Conservation (phyloP, 2,888 invertebrate genomes). For the Drosophila lacicola region DNA sequence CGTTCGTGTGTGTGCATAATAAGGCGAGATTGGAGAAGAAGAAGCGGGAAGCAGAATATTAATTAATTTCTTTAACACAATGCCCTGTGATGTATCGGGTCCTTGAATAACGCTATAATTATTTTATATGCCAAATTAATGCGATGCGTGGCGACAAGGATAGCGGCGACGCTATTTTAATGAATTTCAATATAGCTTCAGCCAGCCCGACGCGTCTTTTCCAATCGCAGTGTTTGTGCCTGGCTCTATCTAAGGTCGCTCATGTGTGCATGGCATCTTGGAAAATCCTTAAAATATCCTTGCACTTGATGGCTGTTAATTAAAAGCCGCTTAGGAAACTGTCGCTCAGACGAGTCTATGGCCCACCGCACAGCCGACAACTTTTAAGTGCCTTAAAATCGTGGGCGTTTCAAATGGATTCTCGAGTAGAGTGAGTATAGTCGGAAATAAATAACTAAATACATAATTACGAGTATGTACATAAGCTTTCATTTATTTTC, state of each 20-base stretch:
- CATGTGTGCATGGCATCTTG: slow-evolving; percentile 32
- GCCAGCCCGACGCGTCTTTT: slow-evolving; percentile 21
- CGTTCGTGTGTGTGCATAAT: slow-evolving; percentile 1
- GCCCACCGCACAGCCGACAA: slow-evolving; percentile 47
- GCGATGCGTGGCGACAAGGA: slow-evolving; percentile 43
- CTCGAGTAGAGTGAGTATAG: slow-evolving; percentile 7
- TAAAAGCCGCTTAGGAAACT: slow-evolving; percentile 76
- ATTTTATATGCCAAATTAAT: slow-evolving; percentile 80
- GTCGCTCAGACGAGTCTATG: slow-evolving; percentile 38
- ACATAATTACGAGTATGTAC: too few relatives aligned
- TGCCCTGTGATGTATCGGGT: slow-evolving; percentile 63
- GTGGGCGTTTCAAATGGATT: slow-evolving; percentile 47
- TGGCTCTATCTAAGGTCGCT: slow-evolving; percentile 3
- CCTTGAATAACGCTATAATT: slow-evolving; percentile 80
- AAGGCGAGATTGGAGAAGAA: slow-evolving; percentile 4
- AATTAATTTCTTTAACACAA: slow-evolving; percentile 80
- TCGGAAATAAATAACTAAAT: too few relatives aligned
- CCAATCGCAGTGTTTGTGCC: not conserved
- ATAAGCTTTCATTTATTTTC: too few relatives aligned
- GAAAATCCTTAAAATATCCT: slow-evolving; percentile 62
- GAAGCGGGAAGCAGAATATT: slow-evolving; percentile 67
- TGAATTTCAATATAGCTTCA: slow-evolving; percentile 80
- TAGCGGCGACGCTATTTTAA: slow-evolving; percentile 62
- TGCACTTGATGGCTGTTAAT: slow-evolving; percentile 78
- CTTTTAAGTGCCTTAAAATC: slow-evolving; percentile 64